These are phyloP conservation scores for Oxyteleia sp. DNA, from an alignment of 2,888 invertebrate genomes.

Conservation along the genomic window DNA sequence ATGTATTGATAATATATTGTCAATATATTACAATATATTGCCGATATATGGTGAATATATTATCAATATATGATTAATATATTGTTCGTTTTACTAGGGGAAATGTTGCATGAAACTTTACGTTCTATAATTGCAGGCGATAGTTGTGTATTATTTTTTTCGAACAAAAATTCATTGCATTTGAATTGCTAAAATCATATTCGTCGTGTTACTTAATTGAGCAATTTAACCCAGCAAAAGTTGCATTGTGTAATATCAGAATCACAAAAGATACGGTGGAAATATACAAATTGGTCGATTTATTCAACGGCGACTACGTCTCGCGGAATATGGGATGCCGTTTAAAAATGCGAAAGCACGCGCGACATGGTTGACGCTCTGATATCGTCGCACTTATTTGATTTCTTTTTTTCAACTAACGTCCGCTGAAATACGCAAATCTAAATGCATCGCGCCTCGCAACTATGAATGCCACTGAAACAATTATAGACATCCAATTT, in stretches of 20 bases:
- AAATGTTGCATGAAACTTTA: too few relatives aligned
- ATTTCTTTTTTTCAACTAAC: constrained; percentile 20
- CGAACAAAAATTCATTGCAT: too few relatives aligned
- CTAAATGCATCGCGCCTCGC: constrained; percentile 14
- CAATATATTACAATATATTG: too few relatives aligned
- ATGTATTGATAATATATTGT: too few relatives aligned
- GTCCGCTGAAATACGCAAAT: constrained; percentile 19
- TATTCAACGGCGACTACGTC: constrained; percentile 35
- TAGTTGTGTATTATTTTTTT: too few relatives aligned
- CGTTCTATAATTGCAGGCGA: too few relatives aligned
- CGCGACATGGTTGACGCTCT: constrained; percentile 41
- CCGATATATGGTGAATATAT: too few relatives aligned
- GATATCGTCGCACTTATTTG: constrained; percentile 30
- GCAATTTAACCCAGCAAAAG: constrained; percentile 13
- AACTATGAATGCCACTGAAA: constrained; percentile 14
- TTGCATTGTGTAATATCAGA: constrained; percentile 25
- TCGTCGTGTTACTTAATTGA: constrained; percentile 14
- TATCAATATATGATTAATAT: too few relatives aligned
- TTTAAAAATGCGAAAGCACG: constrained; percentile 62
- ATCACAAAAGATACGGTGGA: constrained; percentile 32
- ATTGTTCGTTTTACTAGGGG: too few relatives aligned
- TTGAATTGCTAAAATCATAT: constrained; percentile 1
- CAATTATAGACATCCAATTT: constrained; percentile 21
- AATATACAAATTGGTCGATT: constrained; percentile 27
- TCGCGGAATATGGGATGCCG: constrained; percentile 33